Percentiles rank a stretch among this genome's conserved stretches.
Evolutionary conservation across 2,888 invertebrate species (phyloP).

Genomic region (Suillia variegata): DNA sequence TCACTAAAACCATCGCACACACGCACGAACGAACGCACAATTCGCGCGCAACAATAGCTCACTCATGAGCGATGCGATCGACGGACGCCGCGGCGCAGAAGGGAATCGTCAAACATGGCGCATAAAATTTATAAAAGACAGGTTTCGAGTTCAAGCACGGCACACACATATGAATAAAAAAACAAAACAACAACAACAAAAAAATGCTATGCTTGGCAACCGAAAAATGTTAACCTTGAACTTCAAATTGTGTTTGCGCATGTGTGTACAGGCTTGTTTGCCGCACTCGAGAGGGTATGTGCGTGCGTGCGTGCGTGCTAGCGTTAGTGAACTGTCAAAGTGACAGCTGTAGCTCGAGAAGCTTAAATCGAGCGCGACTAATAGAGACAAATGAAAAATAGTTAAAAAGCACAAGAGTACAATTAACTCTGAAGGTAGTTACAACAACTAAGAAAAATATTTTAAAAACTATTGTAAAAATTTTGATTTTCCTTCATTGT

Average conservation of each 20-base stretch:
- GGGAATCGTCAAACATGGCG: background rate
- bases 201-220: background rate
- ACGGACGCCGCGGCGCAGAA: background rate
- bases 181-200: no score
- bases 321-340: no score
- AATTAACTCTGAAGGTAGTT: no score
- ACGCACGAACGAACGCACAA: background rate
- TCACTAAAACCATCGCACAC: background rate
- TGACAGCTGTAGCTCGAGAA: no score
- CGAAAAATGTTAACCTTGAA: constrained; percentile 54
- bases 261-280: background rate
- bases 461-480: no score
- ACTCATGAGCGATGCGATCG: background rate
- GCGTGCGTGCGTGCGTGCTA: background rate
- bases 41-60: background rate
- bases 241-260: constrained; percentile 42
- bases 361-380: no score
- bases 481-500: no score
- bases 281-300: background rate
- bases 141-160: constrained; percentile 32
- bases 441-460: no score
- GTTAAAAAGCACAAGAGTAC: no score
- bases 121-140: constrained; percentile 26
- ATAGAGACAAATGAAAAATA: no score
- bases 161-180: no score